These are phyloP conservation scores for Sparidentex hasta DNA, from an alignment of 2,797 vertebrate species.

Conservation along the genomic window DNA sequence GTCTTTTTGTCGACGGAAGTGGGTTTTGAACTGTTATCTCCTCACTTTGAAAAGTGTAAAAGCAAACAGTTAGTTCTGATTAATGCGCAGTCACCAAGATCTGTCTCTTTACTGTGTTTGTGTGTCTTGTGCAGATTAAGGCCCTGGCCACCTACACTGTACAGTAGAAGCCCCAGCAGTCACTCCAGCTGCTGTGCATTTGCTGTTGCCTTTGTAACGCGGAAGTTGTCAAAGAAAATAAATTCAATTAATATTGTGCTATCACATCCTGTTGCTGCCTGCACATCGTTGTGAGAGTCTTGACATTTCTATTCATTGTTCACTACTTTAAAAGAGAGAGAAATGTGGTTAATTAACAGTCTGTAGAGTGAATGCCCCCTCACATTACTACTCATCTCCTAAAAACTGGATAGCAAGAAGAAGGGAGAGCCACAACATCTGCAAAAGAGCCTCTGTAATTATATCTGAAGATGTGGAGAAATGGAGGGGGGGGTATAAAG, in stretches of 20 bases:
- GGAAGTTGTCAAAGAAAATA: slow-evolving; percentile 68
- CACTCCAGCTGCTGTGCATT: slow-evolving; percentile 70
- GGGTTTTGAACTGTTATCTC: slow-evolving; percentile 32
- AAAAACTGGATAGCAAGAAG: slow-evolving; percentile 58
- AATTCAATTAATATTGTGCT: slow-evolving; percentile 63
- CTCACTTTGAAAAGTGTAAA: slow-evolving; percentile 38
- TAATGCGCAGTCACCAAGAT: slow-evolving; percentile 31
- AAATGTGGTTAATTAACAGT: slow-evolving; percentile 21
- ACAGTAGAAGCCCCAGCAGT: slow-evolving; percentile 58
- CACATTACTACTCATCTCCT: slow-evolving; percentile 58
- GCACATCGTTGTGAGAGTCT: slow-evolving; percentile 10
- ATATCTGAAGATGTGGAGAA: slow-evolving; percentile 81
- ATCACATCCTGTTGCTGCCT: slow-evolving; percentile 41
- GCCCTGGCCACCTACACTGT: slow-evolving; percentile 71
- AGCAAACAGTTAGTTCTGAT: slow-evolving; percentile 15
- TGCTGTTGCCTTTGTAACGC: slow-evolving; percentile 60
- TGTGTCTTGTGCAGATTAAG: slow-evolving; percentile 24
- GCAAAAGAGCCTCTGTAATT: slow-evolving; percentile 79
- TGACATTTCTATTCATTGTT: slow-evolving; percentile 35
- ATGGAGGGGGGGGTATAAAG: slow-evolving; percentile 46
- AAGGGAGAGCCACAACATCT: slow-evolving; percentile 76
- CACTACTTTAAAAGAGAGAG: slow-evolving; percentile 22
- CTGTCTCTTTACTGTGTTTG: slow-evolving; percentile 14
- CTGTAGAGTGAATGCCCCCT: slow-evolving; percentile 36
- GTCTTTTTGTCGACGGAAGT: slow-evolving; percentile 50